These are phyloP conservation scores for Meiosimyza decipiens DNA, from an alignment of 2,888 invertebrate genomes.

Conservation along the genomic window DNA sequence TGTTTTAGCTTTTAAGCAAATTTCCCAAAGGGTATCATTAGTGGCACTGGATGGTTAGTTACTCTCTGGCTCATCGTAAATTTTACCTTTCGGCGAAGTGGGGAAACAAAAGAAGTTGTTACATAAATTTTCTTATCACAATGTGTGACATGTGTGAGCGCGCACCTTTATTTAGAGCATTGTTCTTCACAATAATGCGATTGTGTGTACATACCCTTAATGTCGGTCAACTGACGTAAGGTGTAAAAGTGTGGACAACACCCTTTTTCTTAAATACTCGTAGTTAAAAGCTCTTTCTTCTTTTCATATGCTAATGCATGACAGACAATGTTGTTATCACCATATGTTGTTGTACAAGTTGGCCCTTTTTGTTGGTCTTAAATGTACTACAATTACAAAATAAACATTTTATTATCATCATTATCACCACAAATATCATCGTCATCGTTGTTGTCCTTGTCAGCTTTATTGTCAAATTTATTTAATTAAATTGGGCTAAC, in stretches of 20 bases:
- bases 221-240: not conserved
- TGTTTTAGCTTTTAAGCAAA: constrained; percentile 14
- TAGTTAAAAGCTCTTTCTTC: not conserved
- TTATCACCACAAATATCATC: not conserved
- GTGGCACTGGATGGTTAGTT: too few relatives aligned
- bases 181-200: not conserved
- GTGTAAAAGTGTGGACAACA: not conserved
- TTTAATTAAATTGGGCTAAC: constrained; percentile 32
- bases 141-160: not conserved
- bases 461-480: constrained; percentile 4
- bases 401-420: constrained; percentile 19
- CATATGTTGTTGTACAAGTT: not conserved
- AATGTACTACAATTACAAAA: constrained; percentile 27
- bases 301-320: not conserved
- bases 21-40: constrained; percentile 24
- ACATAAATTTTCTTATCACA: constrained; percentile 21
- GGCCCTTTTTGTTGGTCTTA: not conserved
- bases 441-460: too few relatives aligned
- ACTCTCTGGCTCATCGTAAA: constrained; percentile 6
- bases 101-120: not conserved
- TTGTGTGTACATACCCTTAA: not conserved
- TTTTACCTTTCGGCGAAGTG: constrained; percentile 4
- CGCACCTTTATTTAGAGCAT: not conserved
- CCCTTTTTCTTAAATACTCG: not conserved
- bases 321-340: not conserved